Base-by-base conservation (phyloP, 23 tunicate genomes). In the Styela plicata region DNA sequence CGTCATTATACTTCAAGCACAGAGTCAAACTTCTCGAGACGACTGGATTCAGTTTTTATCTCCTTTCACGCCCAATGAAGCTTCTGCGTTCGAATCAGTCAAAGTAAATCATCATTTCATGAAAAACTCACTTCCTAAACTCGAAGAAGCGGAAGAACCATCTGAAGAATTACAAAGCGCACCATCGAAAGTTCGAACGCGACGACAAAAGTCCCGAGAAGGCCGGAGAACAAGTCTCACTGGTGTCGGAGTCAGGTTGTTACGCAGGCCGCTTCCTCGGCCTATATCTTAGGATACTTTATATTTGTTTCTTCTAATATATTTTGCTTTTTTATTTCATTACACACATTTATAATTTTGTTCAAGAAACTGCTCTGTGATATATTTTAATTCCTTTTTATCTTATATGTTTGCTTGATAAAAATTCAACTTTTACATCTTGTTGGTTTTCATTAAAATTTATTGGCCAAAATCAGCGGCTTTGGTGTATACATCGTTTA, bases 41-140 rank as follows among this genome's bases (percentile, higher is more conserved):
- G 94, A 89, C 34, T 89, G 94, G 94, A 88, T 84, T 1, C 34
- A 65, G 33, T 84, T 84, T 64, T 69, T 89, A 2, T 34, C 64
- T 2, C 77, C 36, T 34, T 32, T 71, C 24, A 71, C 77, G 35
- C 77, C 26, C 5, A 71, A 71, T 21, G 77, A 71, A 17, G 34
- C 34, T 3, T 27, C 77, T 21, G 24, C 77, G 37, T 33, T 22
- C 3, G 32, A 33, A n/a, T 71, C 77, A 71, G 36, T 28, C 34
- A 71, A 32, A 71, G 34, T 34, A 5, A 71, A 32, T 30, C 77
- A 71, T 71, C 35, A 71, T 71, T 71, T 71, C 32, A 71, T 71
- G 77, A 71, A 71, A 71, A 28, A 33, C 34, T 30, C 77, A 2
- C 36, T 71, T 19, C 34, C 77, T 13, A 71, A 33, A 34, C 34